Evolutionary conservation across 1,140 invertebrate genomes (phyloP), one percentile per base, ranked within the genome.

Genomic region (Galleria mellonella): DNA sequence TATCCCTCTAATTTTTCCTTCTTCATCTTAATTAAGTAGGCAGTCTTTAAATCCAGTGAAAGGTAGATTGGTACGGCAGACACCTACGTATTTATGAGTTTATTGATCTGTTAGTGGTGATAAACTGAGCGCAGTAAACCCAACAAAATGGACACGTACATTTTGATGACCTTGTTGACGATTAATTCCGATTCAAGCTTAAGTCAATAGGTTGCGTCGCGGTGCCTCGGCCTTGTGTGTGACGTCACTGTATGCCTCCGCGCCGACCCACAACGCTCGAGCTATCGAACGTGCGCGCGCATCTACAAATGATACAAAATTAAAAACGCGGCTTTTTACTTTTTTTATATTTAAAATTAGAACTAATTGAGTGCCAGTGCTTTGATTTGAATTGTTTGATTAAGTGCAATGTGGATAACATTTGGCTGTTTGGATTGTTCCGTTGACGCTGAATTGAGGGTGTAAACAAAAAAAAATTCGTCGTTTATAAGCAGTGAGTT

Each of bases 221-320:
- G 47, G 32, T 29, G 30, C 10, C 37, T 44, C 46, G 60, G 50
- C 64, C 64, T 67, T 63, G 62, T 17, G 2, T 11, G 47, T 67
- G 57, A 63, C 64, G 55, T 58, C 57, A 60, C 55, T 50, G 51
- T 51, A 51, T 55, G 36, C 51, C 33, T 38, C 31, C 15, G 33
- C 35, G 38, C 33, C 15, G 9, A 30, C 51, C 48, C 52, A 35
- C 39, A 47, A 35, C 45, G 53, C 38, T 40, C 47, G 32, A 44
- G 39, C 44, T 35, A 48, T 27, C 47, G 54, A 54, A 51, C 55
- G 55, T 60, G 56, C 57, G 43, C 35, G 64, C 55, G 60, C 53
- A 49, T 23, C 17, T 23, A 23, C 17, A 23, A 23, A 23, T 23
- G 17, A 3, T 23, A 2, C 39, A 5, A 46, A 43, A 35, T 55